Base-by-base conservation (phyloP, 2,888 invertebrate genomes). In the Hypolimnas misippus region DNA sequence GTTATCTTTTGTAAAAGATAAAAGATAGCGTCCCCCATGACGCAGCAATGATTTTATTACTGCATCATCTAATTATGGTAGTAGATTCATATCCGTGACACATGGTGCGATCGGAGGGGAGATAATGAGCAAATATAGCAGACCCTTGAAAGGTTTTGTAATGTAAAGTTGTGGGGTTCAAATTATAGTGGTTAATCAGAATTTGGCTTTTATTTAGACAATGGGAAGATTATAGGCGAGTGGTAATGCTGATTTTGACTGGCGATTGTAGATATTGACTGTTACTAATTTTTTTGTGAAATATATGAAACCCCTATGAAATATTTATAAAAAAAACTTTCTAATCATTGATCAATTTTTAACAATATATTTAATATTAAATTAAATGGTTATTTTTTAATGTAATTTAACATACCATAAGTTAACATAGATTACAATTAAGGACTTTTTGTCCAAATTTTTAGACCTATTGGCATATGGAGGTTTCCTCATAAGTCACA, bases 51-150 rank as follows among this genome's bases (percentile, higher is more conserved):
- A 87, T 87, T 87, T 87, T 87, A 87, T 88, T 87, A 87, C 84
- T 80, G 77, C 76, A 76, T 84, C 86, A 89, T 89, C 88, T 89
- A 88, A 89, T 89, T 89, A 89, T 83, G 70, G 71, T 70, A 75
- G 77, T 77, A 78, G 89, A 88, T 89, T n/a, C 31, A 63, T 85
- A 89, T 89, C 85, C 66, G 59, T 65, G 67, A 74, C 77, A 77
- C 87, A 88, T 88, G 89, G 81, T 81, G 74, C 70, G 74, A 69
- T 63, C 59, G 64, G 57, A 68, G 79, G 73, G 76, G 65, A 79
- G 87, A 87, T 85, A 82, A 65, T n/a, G 0, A 19, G 25, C 76
- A 70, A 70, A 50, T 38, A 19, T 21, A 0, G 17, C 61, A 67
- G 70, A 71, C 42, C 75, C 63, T 33, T 56, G 42, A 17, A 0